Base-by-base conservation (phyloP, 2,888 invertebrate species). In the Frankliniella intonsa region DNA sequence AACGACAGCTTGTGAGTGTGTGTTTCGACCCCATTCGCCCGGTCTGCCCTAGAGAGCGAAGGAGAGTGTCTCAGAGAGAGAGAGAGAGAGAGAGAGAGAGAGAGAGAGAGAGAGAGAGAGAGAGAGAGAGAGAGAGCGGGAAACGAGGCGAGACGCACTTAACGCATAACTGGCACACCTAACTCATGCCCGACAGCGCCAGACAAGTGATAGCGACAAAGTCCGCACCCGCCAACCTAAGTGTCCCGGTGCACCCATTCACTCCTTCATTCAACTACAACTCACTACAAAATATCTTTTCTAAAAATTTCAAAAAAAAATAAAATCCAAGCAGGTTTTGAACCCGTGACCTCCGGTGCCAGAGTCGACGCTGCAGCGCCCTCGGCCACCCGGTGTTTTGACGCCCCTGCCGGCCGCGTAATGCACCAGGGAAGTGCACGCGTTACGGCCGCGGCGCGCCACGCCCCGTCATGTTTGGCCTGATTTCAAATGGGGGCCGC, bases 21-120 rank as follows among this genome's bases (percentile, higher is more conserved):
- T 76, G 69, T 76, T 76, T 76, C 69, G 69, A 76, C 69, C 69
- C 69, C 69, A 76, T 76, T 76, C 69, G 69, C 69, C 25, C 38
- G 38, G 38, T 38, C 38, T 38, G 38, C 38, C 38, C 38, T 38
- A 14, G 62, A 5, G 62, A 10, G 55, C 12, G 55, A 55, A 17
- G 17, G 55, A 55, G 55, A 55, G 55, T 14, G 55, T 14, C 14
- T 14, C 14, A 55, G 17, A 62, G 19, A 17, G 7, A 9, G 7
- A 55, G 7, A 9, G 14, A 17, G 19, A 14, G 14, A 62, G 19
- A 62, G 19, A 14, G 62, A 19, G 62, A 10, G 55, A 55, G 55
- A 55, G 9, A 55, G 55, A 55, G 55, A 55, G 55, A 55, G 55
- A 55, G 55, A 55, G 55, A 55, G 62, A 62, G 19, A 62, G 14